Evolutionary conservation across 1,140 invertebrate species (phyloP), one percentile per base, ranked within the genome.

Genomic region (Meloidogyne hapla): DNA sequence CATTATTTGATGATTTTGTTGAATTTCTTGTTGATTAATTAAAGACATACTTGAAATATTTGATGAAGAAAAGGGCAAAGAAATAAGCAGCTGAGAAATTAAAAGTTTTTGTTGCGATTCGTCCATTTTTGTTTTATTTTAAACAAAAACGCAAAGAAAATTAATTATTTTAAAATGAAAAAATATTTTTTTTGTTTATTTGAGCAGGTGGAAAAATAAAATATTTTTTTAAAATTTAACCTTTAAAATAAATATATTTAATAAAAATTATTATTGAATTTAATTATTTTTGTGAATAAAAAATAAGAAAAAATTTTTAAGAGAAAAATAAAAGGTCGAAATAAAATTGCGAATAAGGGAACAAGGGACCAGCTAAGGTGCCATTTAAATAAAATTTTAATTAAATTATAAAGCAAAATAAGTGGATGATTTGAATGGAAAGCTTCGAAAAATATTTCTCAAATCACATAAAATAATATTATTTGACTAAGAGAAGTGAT

Each of bases 21-120:
- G 48, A 33, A 33, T 33, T 56, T 56, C 18, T n/a, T 56, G 18
- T n/a, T 56, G 18, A 56, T 56, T 56, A n/a, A n/a, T n/a, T n/a
- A 56, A n/a, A 8, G 4, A 18, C 33, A 33, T 33, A 33, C 33
- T 33, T 33, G 33, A 33, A 48, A 18, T 56, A 56, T 56, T 56
- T 56, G n/a, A n/a, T 56, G 48, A 56, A n/a, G 48, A 56, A 56
- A 56, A 56, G 4, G 48, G 48, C n/a, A 21, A 56, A 56, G 48
- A 56, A 56, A 21, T 56, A 56, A 56, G n/a, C 48, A 56, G n/a
- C n/a, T 56, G 48, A 56, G 48, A 56, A 56, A 56, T 56, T 56
- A 56, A n/a, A n/a, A 56, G 18, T n/a, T 56, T 56, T 56, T 56
- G 48, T 56, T 56, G 48, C 48, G n/a, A 56, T 56, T n/a, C 48